Evolutionary conservation across 2,113 vertebrate genomes (phyloP), one percentile per base, ranked within the genome.

Genomic region (Cheilinus undulatus): DNA sequence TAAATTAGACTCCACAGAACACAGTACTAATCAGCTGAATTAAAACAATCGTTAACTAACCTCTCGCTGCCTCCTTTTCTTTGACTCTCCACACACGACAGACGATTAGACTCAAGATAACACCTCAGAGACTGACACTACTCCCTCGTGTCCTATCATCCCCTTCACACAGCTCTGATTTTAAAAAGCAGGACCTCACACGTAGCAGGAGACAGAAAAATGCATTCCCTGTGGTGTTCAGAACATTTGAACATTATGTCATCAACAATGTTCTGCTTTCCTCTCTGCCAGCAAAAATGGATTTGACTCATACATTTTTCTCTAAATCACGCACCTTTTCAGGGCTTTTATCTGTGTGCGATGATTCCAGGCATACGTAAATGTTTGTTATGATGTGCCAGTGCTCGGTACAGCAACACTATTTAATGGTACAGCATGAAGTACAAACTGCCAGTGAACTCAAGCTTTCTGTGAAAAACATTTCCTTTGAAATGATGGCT

Each of bases 31-130:
- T 92, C 89, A 91, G 83, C 57, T 72, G 80, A 86, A 90, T 86
- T 83, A 84, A 90, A 93, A 91, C 89, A 91, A 89, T 91, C 82
- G 92, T 94, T 93, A 91, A 85, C 88, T 67, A 74, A 58, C 54
- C 86, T 79, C 84, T 84, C 27, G 68, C 72, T 80, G 75, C 50
- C 66, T 43, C 43, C 73, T 63, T 63, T 36, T 20, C 43, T 75
- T 68, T 84, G 79, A 56, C 43, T 79, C 73, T 67, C 50, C 14
- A 43, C 65, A 70, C 53, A 73, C 14, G 11, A 51, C 42, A 12
- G 57, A 74, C 30, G 56, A 43, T 8, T 2, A 63, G 54, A 78
- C 57, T 69, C 60, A 12, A 70, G 56, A 76, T 65, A 63, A 68
- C 66, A 73, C 66, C 77, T 70, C 78, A 17, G 66, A 74, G 50